A percentile compares a stretch with the other conserved stretches of the same genome.
phyloP scores from a whole-genome alignment of 2,113 vertebrate genomes.

The Chitala chitala region DNA sequence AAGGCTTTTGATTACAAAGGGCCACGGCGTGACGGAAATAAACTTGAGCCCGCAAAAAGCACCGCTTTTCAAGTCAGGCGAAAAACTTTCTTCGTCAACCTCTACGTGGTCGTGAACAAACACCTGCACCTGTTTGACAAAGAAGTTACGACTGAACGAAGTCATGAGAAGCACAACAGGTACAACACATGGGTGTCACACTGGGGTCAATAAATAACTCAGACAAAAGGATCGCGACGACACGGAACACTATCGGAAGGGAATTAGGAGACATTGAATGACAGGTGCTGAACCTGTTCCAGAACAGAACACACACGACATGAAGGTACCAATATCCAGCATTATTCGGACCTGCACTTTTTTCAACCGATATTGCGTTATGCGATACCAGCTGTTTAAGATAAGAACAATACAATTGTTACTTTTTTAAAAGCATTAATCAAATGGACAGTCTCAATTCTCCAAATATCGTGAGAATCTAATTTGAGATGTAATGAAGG shows the following conservation, averaged over 20 bases:
- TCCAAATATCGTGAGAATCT: not conserved
- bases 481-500: slow-evolving; percentile 4
- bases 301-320: not conserved
- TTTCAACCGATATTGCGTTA: not conserved
- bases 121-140: not conserved
- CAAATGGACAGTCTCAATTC: not conserved
- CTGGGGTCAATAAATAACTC: slow-evolving; percentile 20
- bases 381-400: not conserved
- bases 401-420: not conserved
- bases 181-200: not conserved
- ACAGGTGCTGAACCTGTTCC: not conserved
- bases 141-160: not conserved
- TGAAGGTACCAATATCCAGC: slow-evolving; percentile 5
- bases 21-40: not conserved
- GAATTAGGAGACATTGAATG: not conserved
- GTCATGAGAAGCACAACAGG: not conserved
- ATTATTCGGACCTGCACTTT: too few relatives aligned
- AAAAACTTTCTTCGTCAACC: not conserved
- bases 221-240: not conserved
- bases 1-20: slow-evolving; percentile 15
- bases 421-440: too few relatives aligned
- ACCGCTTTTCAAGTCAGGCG: not conserved
- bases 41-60: not conserved
- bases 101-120: not conserved
- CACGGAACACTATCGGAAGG: not conserved